Conservation (phyloP, 53 echinoderm and acorn worm genomes). For the Stichopus horrens region DNA sequence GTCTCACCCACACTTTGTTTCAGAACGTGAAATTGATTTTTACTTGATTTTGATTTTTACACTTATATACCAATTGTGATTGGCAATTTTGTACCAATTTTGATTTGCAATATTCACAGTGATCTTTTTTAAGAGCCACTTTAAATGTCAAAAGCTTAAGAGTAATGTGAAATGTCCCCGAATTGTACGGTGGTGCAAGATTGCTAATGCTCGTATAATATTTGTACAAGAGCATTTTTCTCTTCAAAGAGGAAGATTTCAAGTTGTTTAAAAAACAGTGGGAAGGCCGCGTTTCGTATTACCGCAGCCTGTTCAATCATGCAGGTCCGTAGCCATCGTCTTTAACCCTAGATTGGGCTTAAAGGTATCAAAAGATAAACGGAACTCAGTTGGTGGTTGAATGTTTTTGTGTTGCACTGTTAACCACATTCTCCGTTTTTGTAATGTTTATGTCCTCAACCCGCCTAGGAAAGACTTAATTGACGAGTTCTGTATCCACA, state of each 20-base stretch:
- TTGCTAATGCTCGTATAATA: not conserved
- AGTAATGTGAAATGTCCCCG: not conserved
- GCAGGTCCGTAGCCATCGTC: not conserved
- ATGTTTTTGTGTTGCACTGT: not conserved
- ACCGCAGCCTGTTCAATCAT: not conserved
- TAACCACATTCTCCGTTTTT: not conserved
- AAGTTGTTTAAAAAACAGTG: not conserved
- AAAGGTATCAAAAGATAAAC: not conserved
- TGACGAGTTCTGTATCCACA: not conserved
- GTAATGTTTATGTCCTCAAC: constrained; percentile 15
- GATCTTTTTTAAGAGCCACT: not conserved
- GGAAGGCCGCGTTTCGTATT: not conserved
- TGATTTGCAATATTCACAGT: not conserved
- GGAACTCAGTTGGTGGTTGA: not conserved
- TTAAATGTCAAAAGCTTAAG: not conserved
- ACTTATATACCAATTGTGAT: too few relatives aligned
- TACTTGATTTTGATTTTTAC: too few relatives aligned
- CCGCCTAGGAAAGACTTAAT: not conserved
- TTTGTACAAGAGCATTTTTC: not conserved
- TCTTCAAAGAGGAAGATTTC: not conserved
- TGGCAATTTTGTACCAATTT: too few relatives aligned
- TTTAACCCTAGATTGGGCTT: not conserved
- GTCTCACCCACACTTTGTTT: constrained; percentile 2
- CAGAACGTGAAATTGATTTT: constrained; percentile 5
- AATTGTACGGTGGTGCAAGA: not conserved